phyloP scores from a whole-genome alignment of 2,888 invertebrate species.

The Lissonota sp. region DNA sequence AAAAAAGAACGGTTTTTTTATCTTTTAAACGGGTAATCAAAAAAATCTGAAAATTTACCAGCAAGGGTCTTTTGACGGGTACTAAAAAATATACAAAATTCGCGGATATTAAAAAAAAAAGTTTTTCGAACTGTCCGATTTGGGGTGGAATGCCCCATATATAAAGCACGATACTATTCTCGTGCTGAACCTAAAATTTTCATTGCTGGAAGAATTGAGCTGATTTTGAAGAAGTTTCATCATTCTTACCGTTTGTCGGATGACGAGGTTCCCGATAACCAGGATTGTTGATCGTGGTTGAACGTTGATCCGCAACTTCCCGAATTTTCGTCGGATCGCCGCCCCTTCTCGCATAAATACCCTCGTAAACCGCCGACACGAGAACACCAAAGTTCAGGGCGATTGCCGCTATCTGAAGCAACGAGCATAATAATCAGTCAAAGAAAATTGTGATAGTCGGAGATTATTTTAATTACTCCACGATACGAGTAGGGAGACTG shows the following conservation, averaged over 20 bases:
- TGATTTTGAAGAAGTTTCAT: background rate
- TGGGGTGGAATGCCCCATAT: too few species aligned
- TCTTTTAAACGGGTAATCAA: too few species aligned
- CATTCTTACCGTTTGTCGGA: constrained; percentile 79
- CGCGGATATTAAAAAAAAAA: too few species aligned
- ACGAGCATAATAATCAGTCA: background rate
- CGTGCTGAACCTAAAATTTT: too few species aligned
- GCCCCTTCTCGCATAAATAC: constrained; percentile 91
- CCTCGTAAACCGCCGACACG: constrained; percentile 92
- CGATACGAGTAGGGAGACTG: too few species aligned
- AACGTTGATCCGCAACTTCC: constrained; percentile 86
- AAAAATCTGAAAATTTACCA: too few species aligned
- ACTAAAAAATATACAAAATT: too few species aligned
- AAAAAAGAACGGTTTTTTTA: too few species aligned
- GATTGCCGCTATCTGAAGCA: constrained; percentile 90
- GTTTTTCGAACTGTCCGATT: too few species aligned
- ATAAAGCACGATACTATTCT: too few species aligned
- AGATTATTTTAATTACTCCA: background rate
- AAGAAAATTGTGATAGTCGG: background rate
- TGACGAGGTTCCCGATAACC: constrained; percentile 89
- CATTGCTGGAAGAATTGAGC: background rate
- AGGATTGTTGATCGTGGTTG: constrained; percentile 93
- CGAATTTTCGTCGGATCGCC: constrained; percentile 91
- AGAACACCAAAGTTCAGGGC: constrained; percentile 90
- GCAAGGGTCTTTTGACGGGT: too few species aligned